These are phyloP conservation scores for Dolichoris vasculosae DNA, from an alignment of 1,140 invertebrate species.

Conservation along the genomic window DNA sequence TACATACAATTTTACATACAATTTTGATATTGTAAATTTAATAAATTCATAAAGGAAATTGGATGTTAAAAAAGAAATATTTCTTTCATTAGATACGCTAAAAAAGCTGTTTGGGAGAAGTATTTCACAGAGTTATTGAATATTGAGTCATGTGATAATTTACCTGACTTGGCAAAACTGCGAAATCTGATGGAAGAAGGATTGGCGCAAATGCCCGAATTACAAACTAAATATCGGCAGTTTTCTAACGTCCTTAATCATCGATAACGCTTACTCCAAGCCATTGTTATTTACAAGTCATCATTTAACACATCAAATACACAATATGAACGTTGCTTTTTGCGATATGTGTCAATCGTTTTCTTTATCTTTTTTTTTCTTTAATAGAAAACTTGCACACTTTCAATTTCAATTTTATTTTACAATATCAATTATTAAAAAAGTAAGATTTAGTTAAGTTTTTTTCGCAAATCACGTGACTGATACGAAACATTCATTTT, in stretches of 20 bases:
- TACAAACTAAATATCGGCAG: conserved; percentile 64
- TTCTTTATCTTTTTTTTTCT: conserved; percentile 4
- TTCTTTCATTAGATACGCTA: conserved; percentile 77
- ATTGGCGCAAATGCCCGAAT: conserved; percentile 66
- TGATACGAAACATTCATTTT: neutral
- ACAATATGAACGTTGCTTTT: conserved; percentile 1
- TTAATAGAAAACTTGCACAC: neutral
- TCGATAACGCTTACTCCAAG: conserved; percentile 70
- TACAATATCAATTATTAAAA: neutral
- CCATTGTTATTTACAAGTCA: conserved; percentile 28
- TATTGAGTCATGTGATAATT: conserved; percentile 80
- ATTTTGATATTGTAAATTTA: neutral
- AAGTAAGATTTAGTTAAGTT: conserved; percentile 2
- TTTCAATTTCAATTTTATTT: conserved; percentile 10
- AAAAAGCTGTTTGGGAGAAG: conserved; percentile 79
- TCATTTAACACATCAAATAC: conserved; percentile 27
- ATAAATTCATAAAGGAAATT: too few relatives aligned
- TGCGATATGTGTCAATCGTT: neutral
- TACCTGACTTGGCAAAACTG: conserved; percentile 79
- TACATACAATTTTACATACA: neutral
- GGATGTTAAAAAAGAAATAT: conserved; percentile 30
- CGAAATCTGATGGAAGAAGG: conserved; percentile 78
- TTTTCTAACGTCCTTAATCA: conserved; percentile 72
- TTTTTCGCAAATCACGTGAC: neutral
- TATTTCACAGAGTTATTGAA: conserved; percentile 81